Conservation (phyloP, 1,140 invertebrate genomes). For the Oryzaephilus surinamensis region DNA sequence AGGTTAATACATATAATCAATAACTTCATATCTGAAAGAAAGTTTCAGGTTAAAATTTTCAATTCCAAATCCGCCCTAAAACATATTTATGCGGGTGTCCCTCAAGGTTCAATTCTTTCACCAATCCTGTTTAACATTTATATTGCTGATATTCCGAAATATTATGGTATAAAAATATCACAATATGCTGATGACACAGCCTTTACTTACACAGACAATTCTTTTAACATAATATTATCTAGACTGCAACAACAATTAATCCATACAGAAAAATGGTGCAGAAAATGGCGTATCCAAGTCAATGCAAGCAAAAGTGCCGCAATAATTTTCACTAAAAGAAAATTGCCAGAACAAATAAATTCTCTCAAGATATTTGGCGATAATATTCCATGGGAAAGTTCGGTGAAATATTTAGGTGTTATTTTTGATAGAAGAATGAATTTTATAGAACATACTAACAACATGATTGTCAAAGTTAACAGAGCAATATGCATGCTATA, state of each 20-base stretch:
- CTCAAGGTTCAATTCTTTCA: slow-evolving; percentile 13
- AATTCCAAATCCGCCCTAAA: not conserved
- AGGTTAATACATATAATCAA: not conserved
- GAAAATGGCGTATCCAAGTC: not conserved
- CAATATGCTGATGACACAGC: slow-evolving; percentile 30
- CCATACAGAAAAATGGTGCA: not conserved
- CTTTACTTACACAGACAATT: slow-evolving; percentile 5
- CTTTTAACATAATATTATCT: not conserved
- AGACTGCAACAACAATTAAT: slow-evolving; percentile 1
- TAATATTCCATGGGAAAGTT: slow-evolving; percentile 3
- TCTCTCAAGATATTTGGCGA: slow-evolving; percentile 3
- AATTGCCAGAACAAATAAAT: not conserved
- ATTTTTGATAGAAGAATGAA: slow-evolving; percentile 12
- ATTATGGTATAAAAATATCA: slow-evolving; percentile 19
- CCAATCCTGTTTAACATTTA: slow-evolving; percentile 19
- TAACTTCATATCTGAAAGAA: not conserved
- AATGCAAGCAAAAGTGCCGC: not conserved
- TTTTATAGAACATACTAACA: slow-evolving; percentile 10
- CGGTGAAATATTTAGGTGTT: slow-evolving; percentile 13
- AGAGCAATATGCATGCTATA: slow-evolving; percentile 10
- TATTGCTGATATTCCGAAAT: slow-evolving; percentile 24
- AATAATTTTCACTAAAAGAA: not conserved
- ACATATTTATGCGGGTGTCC: slow-evolving; percentile 10
- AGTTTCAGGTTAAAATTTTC: not conserved
- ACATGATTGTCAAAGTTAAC: not conserved